Base-by-base conservation (phyloP, 2,797 vertebrate species). In the Thaleichthys pacificus region DNA sequence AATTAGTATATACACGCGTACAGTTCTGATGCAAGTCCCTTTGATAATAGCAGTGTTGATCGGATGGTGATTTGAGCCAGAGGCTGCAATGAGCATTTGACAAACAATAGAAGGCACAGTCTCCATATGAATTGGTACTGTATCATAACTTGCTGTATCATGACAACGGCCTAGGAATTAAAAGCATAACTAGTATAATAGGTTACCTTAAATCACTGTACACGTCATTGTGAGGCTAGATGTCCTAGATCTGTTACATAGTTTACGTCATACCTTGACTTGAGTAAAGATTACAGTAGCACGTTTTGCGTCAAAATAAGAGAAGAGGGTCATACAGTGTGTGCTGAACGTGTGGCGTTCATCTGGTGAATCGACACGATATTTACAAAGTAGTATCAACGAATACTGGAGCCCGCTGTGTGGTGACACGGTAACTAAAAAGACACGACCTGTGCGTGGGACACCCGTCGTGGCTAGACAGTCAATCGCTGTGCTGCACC, bases 101-200 rank as follows among this genome's bases (percentile, higher is more conserved):
- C 68, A 66, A 77, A 80, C 57, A 47, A 58, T 74, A 71, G 76
- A 93, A 93, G 93, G 92, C 92, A 92, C 90, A 90, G 90, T 84
- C 83, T 88, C 90, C 86, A 87, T 77, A 81, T 80, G 51, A 71
- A 72, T 86, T 83, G 84, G 84, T 81, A 91, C 84, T 89, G 89
- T 87, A 84, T 87, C 72, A 84, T 75, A 79, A 79, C 81, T 84
- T 75, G 80, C 38, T 42, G 38, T 42, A 6, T 8, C 32, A 85
- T 77, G 77, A 80, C 80, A 83, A 63, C 82, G 75, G 58, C 76
- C 71, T 69, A 77, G 79, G 65, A 82, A 67, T 80, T 83, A 78
- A 77, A 87, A 84, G 80, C 74, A 83, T 61, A 81, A 72, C 77
- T 82, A 74, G 57, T 73, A 58, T 71, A 80, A 68, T 79, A 56